Percentiles rank a stretch among this genome's conserved stretches.
Evolutionary conservation across 64 coral and sea anemone genomes (phyloP).

Genomic region (Pachyseris speciosa): DNA sequence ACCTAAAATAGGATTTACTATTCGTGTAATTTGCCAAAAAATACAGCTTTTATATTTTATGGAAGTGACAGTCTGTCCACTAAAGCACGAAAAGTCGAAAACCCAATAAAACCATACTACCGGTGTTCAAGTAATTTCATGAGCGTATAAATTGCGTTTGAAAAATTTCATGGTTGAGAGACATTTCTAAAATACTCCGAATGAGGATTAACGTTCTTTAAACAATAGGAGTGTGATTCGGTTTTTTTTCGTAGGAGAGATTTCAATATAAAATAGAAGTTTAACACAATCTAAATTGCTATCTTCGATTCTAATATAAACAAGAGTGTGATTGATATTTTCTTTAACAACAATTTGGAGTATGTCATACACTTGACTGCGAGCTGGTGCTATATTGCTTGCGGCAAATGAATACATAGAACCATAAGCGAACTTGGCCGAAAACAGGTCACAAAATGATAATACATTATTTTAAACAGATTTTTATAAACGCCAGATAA

Average conservation of each 20-base stretch:
- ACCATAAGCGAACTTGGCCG: no score
- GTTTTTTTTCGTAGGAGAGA: not conserved
- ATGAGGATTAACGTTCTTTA: not conserved
- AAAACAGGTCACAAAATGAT: not conserved
- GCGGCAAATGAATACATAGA: not conserved
- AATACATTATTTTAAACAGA: not conserved
- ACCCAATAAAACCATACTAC: not conserved
- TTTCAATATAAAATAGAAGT: not conserved
- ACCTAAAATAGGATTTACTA: no score
- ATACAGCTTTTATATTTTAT: no score
- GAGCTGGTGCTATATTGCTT: not conserved
- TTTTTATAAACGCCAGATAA: not conserved
- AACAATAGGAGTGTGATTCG: not conserved
- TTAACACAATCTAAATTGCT: not conserved
- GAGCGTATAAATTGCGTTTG: not conserved
- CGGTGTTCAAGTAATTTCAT: constrained; percentile 27
- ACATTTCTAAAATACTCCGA: not conserved
- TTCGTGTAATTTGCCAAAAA: no score
- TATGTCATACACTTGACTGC: constrained; percentile 38
- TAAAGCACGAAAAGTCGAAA: not conserved
- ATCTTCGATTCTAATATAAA: not conserved
- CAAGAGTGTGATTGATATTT: not conserved
- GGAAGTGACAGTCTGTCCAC: no score
- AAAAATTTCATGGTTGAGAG: constrained; percentile 11
- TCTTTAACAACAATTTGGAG: constrained; percentile 54